Evolutionary conservation across 2,113 vertebrate genomes (phyloP).

Genomic region (Nothocercus julius): DNA sequence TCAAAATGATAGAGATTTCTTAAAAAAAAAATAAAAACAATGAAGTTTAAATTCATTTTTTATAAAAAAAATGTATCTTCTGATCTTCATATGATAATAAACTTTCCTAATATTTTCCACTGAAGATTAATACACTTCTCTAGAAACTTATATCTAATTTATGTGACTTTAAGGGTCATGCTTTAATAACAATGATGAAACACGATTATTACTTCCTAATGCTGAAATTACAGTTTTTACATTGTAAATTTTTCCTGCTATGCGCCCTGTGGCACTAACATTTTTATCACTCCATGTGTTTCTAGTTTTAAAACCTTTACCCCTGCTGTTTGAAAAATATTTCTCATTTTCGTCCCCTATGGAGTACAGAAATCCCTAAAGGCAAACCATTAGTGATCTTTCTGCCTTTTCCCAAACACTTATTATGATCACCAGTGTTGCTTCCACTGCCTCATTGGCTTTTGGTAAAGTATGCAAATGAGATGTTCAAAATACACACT

Average conservation of each 20-base stretch:
- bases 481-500: constrained; percentile 99
- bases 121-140: constrained; percentile 87
- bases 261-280: constrained; percentile 99
- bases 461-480: constrained; percentile 99
- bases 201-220: constrained; percentile 99
- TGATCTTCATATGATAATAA: constrained; percentile 77
- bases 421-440: constrained; percentile 98
- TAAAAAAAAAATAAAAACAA: neutral
- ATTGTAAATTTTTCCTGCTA: constrained; percentile 92
- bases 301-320: constrained; percentile 99
- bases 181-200: constrained; percentile 99
- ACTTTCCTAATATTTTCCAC: constrained; percentile 82
- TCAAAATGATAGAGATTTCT: constrained; percentile 39
- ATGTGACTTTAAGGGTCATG: constrained; percentile 94
- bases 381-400: constrained; percentile 99
- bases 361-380: constrained; percentile 99
- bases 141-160: constrained; percentile 89
- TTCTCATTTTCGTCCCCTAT: constrained; percentile 99
- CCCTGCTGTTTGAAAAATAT: constrained; percentile 99
- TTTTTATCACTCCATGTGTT: constrained; percentile 99
- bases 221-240: constrained; percentile 99
- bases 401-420: constrained; percentile 99
- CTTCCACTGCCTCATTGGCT: constrained; percentile 99
- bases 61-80: constrained; percentile 46
- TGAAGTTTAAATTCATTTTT: constrained; percentile 47